A percentile compares a stretch with the other conserved stretches of the same genome.
These are phyloP conservation scores for Axis porcinus DNA, from an alignment of 2,113 vertebrate genomes.

Conservation along the genomic window DNA sequence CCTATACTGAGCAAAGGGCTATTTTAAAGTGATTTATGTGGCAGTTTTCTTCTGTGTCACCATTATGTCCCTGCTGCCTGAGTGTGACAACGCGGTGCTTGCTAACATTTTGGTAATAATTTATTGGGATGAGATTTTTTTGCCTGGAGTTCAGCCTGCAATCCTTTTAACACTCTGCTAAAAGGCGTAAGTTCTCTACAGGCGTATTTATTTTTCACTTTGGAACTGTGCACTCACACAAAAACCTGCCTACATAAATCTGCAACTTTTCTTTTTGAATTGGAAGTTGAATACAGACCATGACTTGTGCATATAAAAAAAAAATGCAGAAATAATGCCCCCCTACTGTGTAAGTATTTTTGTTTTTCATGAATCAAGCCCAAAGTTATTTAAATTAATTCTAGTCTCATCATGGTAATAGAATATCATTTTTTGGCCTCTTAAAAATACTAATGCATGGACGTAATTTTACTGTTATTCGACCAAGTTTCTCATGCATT, in stretches of 20 bases:
- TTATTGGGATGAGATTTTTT: conserved; percentile 62
- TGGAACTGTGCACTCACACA: conserved; percentile 67
- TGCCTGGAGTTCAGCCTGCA: conserved; percentile 55
- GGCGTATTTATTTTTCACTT: conserved; percentile 67
- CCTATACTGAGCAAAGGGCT: background rate
- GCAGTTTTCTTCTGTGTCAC: conserved; percentile 44
- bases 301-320: conserved; percentile 73
- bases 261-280: conserved; percentile 77
- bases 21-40: conserved; percentile 54
- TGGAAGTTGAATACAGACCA: conserved; percentile 69
- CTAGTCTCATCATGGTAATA: conserved; percentile 73
- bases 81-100: conserved; percentile 28
- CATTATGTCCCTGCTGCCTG: conserved; percentile 53
- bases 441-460: conserved; percentile 60
- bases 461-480: conserved; percentile 62
- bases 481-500: conserved; percentile 49
- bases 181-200: background rate
- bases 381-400: conserved; percentile 80
- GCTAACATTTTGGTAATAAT: conserved; percentile 64
- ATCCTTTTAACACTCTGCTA: conserved; percentile 57
- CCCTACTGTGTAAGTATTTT: conserved; percentile 62
- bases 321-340: conserved; percentile 71
- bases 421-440: conserved; percentile 66
- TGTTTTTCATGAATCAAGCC: conserved; percentile 72
- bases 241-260: conserved; percentile 71